Base-by-base conservation (phyloP, 2,797 vertebrate genomes). In the Limnodromus scolopaceus region DNA sequence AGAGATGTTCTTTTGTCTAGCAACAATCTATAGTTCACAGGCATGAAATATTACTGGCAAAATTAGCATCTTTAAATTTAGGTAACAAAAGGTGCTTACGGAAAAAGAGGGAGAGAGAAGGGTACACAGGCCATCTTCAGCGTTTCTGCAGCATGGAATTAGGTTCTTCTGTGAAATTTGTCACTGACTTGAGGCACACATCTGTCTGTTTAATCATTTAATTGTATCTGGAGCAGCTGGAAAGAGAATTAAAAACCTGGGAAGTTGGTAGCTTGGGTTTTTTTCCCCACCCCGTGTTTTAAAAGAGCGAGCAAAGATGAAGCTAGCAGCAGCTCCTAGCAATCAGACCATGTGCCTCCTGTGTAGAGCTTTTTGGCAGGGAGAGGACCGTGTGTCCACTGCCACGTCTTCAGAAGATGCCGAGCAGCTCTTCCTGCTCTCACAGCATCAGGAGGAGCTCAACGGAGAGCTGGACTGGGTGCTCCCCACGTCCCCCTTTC, bases 401-500 rank as follows among this genome's bases (percentile, higher is more conserved):
- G 34, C 39, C 39, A 28, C 34, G 9, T 34, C 41, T 49, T 87
- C 36, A 41, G 36, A 79, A 41, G 38, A 11, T 39, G 36, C 61
- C 45, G 38, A 45, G 16, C 11, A 1, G 11, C 23, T 63, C 25
- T 79, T 77, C 39, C 22, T 39, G 23, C 25, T 57, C 39, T 72
- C 32, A 39, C 0, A 0, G 11, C 61, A 65, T n/a, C 49, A 54
- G 25, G 7, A 91, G 16, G n/a, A 70, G 19, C 30, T 51, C 1
- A 1, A 1, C 9, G 48, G 43, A 91, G 55, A 87, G 22, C 38
- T 77, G 60, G 48, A 51, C 23, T 2, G 10, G 6, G 38, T 39
- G 7, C 10, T 17, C 4, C 3, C 24, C 16, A 14, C 7, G 2
- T n/a, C 11, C 3, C 19, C 39, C 2, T 0, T 83, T 66, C 54